Percentiles rank a stretch among this genome's conserved stretches.
phyloP scores from a whole-genome alignment of 2,113 vertebrate genomes.

The Pedetes capensis region DNA sequence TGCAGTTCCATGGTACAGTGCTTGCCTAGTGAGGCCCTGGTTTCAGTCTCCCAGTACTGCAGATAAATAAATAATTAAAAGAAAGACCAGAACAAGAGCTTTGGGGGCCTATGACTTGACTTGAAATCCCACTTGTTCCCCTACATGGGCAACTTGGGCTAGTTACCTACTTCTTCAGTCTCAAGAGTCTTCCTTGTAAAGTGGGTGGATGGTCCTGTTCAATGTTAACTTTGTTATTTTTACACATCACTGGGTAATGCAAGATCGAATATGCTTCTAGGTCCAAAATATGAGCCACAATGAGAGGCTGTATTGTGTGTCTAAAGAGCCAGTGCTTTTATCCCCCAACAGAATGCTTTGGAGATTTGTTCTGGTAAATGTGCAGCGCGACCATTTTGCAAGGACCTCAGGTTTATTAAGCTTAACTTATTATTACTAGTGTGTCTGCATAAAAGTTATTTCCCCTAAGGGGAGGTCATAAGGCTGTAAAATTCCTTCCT shows the following conservation, averaged over 20 bases:
- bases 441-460: neutral
- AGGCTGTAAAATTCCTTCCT: neutral
- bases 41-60: no score
- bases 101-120: neutral
- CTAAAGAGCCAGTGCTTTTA: neutral
- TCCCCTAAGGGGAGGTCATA: neutral
- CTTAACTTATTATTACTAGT: neutral
- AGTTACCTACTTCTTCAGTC: neutral
- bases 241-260: neutral
- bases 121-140: neutral
- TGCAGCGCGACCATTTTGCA: neutral
- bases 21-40: no score
- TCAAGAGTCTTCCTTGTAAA: neutral
- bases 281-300: neutral
- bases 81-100: no score
- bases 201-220: neutral
- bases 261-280: neutral
- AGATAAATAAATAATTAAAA: no score
- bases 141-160: neutral
- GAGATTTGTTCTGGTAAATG: neutral
- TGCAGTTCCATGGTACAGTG: no score
- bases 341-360: neutral
- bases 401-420: neutral
- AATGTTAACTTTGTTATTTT: conserved; percentile 14
- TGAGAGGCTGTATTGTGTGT: neutral